Evolutionary conservation across 2,888 invertebrate genomes (phyloP).

Genomic region (Cataglyphis albicans): DNA sequence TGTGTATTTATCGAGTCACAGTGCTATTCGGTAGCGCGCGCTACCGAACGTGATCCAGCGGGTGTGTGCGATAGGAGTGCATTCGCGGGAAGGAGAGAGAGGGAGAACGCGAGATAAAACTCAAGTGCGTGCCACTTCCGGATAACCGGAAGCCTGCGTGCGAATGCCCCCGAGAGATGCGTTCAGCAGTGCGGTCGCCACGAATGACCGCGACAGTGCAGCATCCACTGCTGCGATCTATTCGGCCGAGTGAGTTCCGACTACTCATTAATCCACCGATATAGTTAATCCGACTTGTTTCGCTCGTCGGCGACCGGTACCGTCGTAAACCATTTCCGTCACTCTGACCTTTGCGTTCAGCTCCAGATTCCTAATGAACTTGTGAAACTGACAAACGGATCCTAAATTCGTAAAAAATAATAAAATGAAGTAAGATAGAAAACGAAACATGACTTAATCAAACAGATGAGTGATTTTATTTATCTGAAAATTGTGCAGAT

Average conservation of each 20-base stretch:
- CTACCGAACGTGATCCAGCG: conserved; percentile 70
- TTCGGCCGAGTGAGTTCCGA: conserved; percentile 64
- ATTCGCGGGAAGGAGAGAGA: conserved; percentile 11
- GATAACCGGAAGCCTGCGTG: conserved; percentile 65
- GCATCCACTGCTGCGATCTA: conserved; percentile 63
- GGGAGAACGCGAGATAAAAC: conserved; percentile 51
- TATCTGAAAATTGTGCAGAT: neutral
- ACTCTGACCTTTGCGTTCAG: neutral
- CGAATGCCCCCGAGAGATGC: conserved; percentile 72
- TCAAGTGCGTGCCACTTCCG: conserved; percentile 68
- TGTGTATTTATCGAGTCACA: conserved; percentile 73
- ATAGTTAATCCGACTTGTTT: conserved; percentile 73
- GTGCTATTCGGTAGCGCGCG: conserved; percentile 73
- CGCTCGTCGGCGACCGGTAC: conserved; percentile 50
- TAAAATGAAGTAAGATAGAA: neutral
- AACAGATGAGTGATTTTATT: neutral
- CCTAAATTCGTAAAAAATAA: neutral
- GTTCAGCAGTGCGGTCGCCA: conserved; percentile 70
- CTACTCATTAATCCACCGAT: conserved; percentile 65
- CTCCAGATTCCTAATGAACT: conserved; percentile 10
- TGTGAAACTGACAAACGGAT: neutral
- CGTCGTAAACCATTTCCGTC: neutral
- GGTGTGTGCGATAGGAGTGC: conserved; percentile 75
- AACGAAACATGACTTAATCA: conserved; percentile 17
- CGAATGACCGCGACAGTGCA: conserved; percentile 71